Evolutionary conservation across 1,140 invertebrate genomes (phyloP), one percentile per base, ranked within the genome.

Genomic region (Leptonema lineaticorne): DNA sequence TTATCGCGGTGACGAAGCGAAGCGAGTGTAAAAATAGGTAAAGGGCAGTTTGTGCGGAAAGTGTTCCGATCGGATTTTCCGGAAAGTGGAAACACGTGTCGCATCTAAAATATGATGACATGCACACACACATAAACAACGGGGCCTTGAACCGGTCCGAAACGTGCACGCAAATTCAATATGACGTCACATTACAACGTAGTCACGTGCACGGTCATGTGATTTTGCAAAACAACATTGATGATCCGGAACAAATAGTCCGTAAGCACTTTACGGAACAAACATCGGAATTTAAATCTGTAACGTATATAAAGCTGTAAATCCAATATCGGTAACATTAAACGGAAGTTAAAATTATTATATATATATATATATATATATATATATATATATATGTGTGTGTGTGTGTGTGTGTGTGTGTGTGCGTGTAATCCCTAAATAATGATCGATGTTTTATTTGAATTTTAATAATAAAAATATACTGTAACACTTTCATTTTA

Each of bases 191-290:
- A 53, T 11, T 22, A 24, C 27, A 9, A 45, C 9, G 14, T 22
- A 16, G 60, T 16, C 60, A 63, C 60, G 60, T 64, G 62, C 28
- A 27, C n/a, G 11, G 41, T 27, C 60, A 63, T 41, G 60, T 63
- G 60, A 63, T 41, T 41, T 14, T 41, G 41, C 18, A 37, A 63
- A 45, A 50, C 37, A 45, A 45, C 5, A 45, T 45, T 45, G 11
- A 3, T 45, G 37, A 9, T 3, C 37, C 4, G 37, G 37, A 3
- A 6, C 29, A n/a, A n/a, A n/a, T n/a, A n/a, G n/a, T n/a, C n/a
- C n/a, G n/a, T n/a, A n/a, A n/a, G n/a, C n/a, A n/a, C n/a, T n/a
- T n/a, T n/a, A n/a, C n/a, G n/a, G n/a, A n/a, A n/a, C n/a, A n/a
- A n/a, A n/a, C n/a, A n/a, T n/a, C n/a, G n/a, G n/a, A n/a, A n/a